These are phyloP conservation scores for Brachymystax lenok DNA, from an alignment of 2,797 vertebrate species.

Conservation along the genomic window DNA sequence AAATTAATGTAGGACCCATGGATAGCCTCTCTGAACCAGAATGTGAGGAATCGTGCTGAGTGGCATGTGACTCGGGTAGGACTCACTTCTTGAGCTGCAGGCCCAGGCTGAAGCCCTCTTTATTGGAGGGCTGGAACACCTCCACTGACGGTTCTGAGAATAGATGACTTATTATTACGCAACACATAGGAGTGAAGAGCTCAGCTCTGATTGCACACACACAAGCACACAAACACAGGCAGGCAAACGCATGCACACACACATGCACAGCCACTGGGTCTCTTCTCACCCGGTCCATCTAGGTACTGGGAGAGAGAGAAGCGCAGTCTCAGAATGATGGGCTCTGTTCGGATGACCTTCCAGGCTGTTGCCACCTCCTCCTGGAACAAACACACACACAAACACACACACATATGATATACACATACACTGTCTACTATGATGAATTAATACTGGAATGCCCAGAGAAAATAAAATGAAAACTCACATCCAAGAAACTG, in stretches of 20 bases:
- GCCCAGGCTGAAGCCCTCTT: constrained; percentile 95
- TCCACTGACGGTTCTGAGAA: constrained; percentile 93
- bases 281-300: constrained; percentile 94
- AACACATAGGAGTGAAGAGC: constrained; percentile 6
- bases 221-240: neutral
- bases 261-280: neutral
- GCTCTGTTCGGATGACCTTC: constrained; percentile 98
- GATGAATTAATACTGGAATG: constrained; percentile 20
- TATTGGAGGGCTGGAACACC: constrained; percentile 98
- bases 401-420: constrained; percentile 2
- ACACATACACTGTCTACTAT: neutral
- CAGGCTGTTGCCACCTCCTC: constrained; percentile 98
- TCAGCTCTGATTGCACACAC: constrained; percentile 24
- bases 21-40: neutral
- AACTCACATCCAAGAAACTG: constrained; percentile 96
- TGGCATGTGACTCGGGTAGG: neutral
- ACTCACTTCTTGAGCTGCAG: constrained; percentile 98
- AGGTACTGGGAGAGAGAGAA: constrained; percentile 99
- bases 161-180: constrained; percentile 45
- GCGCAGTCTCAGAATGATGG: constrained; percentile 92
- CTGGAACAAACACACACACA: constrained; percentile 68
- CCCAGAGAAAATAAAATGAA: constrained; percentile 7
- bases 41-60: neutral
- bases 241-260: neutral
- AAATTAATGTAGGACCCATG: neutral